Evolutionary conservation across 2,113 vertebrate genomes (phyloP).

Genomic region (Dryoscopus gambensis): DNA sequence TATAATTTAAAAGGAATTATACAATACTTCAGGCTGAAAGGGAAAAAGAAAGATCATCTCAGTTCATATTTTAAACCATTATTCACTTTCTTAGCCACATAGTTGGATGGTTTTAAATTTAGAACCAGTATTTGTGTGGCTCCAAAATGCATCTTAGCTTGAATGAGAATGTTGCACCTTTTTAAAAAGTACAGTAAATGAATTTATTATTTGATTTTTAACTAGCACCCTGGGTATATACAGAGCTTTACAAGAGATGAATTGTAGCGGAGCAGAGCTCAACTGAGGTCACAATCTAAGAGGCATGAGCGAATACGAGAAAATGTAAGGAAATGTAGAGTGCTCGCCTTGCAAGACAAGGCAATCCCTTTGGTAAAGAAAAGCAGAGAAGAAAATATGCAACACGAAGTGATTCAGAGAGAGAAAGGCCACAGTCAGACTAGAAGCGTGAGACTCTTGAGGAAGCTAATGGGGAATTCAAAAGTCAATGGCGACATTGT

Average conservation of each 20-base stretch:
- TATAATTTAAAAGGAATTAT: background rate
- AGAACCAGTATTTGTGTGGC: constrained; percentile 27
- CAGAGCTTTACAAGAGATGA: background rate
- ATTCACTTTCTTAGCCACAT: background rate
- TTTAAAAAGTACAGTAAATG: background rate
- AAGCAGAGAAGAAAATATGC: background rate
- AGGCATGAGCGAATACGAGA: background rate
- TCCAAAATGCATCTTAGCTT: background rate
- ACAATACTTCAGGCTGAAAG: background rate
- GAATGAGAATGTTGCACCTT: background rate
- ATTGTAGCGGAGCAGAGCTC: background rate
- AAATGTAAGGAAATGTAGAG: background rate
- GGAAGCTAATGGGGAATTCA: background rate
- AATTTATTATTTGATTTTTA: constrained; percentile 1
- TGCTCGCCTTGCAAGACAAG: background rate
- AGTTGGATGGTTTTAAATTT: constrained; percentile 16
- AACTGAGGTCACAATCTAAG: background rate
- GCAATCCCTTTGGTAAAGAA: background rate
- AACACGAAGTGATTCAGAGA: background rate
- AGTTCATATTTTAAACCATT: background rate
- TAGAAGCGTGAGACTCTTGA: constrained; percentile 20
- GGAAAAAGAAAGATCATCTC: background rate
- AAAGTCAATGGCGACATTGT: constrained; percentile 34
- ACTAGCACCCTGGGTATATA: background rate
- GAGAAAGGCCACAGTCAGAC: constrained; percentile 10